Evolutionary conservation across 2,888 invertebrate genomes (phyloP).

Genomic region (Stratiomys singularior): DNA sequence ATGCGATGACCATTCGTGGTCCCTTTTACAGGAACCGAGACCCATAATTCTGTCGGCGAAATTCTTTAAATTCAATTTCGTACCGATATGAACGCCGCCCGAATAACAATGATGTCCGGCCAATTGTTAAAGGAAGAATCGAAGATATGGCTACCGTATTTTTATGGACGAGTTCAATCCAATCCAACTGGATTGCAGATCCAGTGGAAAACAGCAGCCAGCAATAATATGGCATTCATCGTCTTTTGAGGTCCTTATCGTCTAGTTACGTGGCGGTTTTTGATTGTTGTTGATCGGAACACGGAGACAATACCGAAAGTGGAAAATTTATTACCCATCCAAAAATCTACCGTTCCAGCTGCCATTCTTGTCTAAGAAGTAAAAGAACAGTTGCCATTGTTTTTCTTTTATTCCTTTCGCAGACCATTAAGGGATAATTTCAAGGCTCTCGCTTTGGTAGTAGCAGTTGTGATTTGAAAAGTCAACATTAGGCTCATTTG

Average conservation of each 20-base stretch:
- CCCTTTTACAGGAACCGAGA: constrained; percentile 13
- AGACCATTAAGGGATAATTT: no score
- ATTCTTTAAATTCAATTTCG: constrained; percentile 50
- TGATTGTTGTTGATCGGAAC: constrained; percentile 16
- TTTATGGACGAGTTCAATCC: constrained; percentile 6
- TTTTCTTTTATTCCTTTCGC: no score
- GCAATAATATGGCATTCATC: constrained; percentile 16
- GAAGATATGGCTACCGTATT: constrained; percentile 23
- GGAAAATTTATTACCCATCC: constrained; percentile 49
- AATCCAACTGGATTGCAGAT: neutral
- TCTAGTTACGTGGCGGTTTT: constrained; percentile 40
- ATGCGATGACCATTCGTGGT: constrained; percentile 29
- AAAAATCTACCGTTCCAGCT: constrained; percentile 51
- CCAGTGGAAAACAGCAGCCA: constrained; percentile 24
- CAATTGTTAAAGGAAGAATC: constrained; percentile 26
- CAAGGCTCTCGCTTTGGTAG: no score
- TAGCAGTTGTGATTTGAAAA: no score
- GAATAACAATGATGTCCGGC: constrained; percentile 51
- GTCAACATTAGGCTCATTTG: no score
- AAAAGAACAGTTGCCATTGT: constrained; percentile 34
- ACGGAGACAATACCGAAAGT: constrained; percentile 51
- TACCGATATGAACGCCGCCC: constrained; percentile 46
- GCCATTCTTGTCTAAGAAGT: constrained; percentile 49
- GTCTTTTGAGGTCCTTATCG: constrained; percentile 37
- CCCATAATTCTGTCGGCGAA: constrained; percentile 43